Conservation (phyloP, 1,140 invertebrate species). For the Linepithema humile region DNA sequence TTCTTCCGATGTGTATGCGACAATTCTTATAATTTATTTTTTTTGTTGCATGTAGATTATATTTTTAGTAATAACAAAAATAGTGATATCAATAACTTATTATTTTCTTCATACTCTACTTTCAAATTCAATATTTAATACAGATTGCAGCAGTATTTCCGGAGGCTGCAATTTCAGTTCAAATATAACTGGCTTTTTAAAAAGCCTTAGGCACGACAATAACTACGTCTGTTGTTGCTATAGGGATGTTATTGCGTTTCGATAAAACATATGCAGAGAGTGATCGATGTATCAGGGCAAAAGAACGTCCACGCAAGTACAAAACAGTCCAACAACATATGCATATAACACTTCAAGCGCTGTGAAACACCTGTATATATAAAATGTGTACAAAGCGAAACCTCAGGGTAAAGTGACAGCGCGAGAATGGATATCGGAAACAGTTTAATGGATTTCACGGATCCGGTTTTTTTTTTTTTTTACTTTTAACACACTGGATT, state of each 20-base stretch:
- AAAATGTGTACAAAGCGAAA: not conserved
- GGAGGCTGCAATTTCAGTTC: constrained; percentile 19
- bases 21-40: not conserved
- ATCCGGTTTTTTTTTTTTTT: not conserved
- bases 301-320: not conserved
- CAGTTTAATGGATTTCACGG: not conserved
- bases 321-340: not conserved
- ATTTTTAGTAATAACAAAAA: not conserved
- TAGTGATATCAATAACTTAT: not conserved
- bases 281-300: not conserved
- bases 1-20: not conserved
- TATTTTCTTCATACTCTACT: not conserved
- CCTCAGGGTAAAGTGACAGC: not conserved
- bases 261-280: constrained; percentile 19
- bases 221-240: not conserved
- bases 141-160: not conserved
- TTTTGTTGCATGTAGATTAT: not conserved
- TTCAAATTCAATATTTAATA: too few species aligned
- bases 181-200: constrained; percentile 18
- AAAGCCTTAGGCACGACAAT: not conserved
- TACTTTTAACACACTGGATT: too few species aligned
- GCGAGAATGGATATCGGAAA: not conserved
- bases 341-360: not conserved
- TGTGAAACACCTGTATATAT: not conserved
- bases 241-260: constrained; percentile 35